A percentile compares a stretch with the other conserved stretches of the same genome.
These are phyloP conservation scores for Bettongia penicillata DNA, from an alignment of 2,113 vertebrate species.

Conservation along the genomic window DNA sequence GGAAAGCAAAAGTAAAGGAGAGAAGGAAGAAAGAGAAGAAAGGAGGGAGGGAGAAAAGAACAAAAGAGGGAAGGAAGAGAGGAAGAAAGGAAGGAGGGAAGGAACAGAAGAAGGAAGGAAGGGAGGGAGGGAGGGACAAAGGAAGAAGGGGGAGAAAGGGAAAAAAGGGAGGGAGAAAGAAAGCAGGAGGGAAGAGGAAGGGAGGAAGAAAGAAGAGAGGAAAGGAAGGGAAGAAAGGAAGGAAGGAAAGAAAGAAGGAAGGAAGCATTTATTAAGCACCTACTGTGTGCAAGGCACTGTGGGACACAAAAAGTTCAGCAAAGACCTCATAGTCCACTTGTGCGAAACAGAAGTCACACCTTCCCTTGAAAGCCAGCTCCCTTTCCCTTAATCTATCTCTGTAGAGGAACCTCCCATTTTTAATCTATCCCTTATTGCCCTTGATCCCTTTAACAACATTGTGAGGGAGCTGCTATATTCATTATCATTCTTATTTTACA, in stretches of 20 bases:
- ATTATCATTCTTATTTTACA: neutral
- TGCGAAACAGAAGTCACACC: neutral
- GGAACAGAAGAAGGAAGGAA: no score
- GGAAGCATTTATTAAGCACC: neutral
- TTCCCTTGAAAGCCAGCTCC: neutral
- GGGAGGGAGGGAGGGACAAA: accelerated
- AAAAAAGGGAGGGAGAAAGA: no score
- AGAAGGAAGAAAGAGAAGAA: no score
- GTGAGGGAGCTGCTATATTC: neutral
- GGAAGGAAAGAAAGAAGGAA: neutral
- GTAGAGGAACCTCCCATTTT: neutral
- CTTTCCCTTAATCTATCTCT: neutral
- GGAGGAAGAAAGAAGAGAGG: no score
- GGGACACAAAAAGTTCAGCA: neutral
- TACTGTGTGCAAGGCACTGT: neutral
- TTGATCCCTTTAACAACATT: neutral
- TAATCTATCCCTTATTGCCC: neutral
- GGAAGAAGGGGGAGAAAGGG: neutral
- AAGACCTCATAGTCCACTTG: neutral
- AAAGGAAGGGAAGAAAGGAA: neutral
- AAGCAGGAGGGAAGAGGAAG: neutral
- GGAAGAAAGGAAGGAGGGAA: no score
- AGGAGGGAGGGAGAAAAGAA: neutral
- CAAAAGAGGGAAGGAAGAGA: neutral
- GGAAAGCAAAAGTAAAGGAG: neutral